Evolutionary conservation across 2,888 invertebrate species (phyloP), one percentile per base, ranked within the genome.

Genomic region (Tanypteryx hageni): DNA sequence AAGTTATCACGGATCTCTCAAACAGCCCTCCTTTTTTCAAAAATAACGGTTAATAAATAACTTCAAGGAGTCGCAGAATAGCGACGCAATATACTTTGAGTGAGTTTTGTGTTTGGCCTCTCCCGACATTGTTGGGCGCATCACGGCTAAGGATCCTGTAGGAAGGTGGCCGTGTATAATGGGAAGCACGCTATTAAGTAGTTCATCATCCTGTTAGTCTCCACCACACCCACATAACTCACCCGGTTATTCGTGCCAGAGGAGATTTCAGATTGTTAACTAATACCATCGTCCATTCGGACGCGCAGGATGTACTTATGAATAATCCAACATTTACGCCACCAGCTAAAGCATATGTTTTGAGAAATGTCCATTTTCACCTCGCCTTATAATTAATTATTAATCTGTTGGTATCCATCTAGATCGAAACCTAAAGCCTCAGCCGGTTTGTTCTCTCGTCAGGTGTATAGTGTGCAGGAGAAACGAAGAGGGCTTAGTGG

Each of bases 171-270:
- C 22, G 22, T 22, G 22, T 76, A 76, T 22, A 76, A 76, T 76
- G 22, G n/a, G 68, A 68, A 68, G 27, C 76, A 76, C 76, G 76
- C 76, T 27, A 76, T 76, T 27, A 27, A 76, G 27, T 27, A 27
- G 76, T 76, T 76, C 76, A 76, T 76, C 76, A 76, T 76, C 76
- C 76, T 76, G 76, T 76, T 76, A 76, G 76, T 22, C 0, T 22
- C 22, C 22, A 27, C 76, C 76, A 76, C 76, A 18, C 76, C 76
- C 76, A 22, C 76, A 76, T 76, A 76, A 76, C 22, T 76, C 76
- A 76, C 76, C 76, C 27, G 76, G 76, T 76, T 76, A 22, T 27
- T 27, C 76, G 13, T 76, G 76, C 27, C 76, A 11, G 76, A 27
- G 22, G 76, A 10, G 22, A 22, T 76, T 76, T 76, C 27, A 22